These are phyloP conservation scores for Bradypus variegatus DNA, from an alignment of 2,797 vertebrate species.

Conservation along the genomic window DNA sequence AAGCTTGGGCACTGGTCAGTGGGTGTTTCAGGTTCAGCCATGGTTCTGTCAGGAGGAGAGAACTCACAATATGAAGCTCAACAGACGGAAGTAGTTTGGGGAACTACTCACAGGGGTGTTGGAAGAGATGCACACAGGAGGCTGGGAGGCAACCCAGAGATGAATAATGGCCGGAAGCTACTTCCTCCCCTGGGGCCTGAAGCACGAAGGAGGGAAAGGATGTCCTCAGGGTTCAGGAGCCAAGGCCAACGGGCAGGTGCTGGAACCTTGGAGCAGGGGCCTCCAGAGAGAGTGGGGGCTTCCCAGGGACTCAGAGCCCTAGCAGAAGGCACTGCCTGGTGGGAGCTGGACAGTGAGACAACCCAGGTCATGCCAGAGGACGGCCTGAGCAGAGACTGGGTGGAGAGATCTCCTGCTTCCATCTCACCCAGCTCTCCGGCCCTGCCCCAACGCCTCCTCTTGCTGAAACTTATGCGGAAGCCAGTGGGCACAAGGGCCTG, in stretches of 20 bases:
- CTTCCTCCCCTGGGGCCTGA: too few species aligned
- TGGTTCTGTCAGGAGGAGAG: not conserved
- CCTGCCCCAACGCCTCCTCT: not conserved
- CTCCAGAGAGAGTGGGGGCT: too few species aligned
- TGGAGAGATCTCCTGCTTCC: too few species aligned
- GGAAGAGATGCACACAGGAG: not conserved
- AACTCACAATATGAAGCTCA: too few species aligned
- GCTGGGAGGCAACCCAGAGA: not conserved
- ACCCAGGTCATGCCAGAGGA: not conserved
- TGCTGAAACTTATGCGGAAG: not conserved
- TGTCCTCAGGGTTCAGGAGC: too few species aligned
- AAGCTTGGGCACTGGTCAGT: not conserved
- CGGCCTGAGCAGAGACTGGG: not conserved
- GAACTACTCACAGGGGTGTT: too few species aligned
- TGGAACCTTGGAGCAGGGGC: not conserved
- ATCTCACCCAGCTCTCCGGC: not conserved
- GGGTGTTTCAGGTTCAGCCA: not conserved
- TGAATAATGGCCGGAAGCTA: too few species aligned
- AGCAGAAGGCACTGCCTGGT: too few species aligned
- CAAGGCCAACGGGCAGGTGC: not conserved
- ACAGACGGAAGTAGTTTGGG: not conserved
- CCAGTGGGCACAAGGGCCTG: not conserved
- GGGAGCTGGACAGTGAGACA: not conserved
- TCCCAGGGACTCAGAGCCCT: not conserved
- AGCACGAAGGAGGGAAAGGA: not conserved